Conservation (phyloP, 2,888 invertebrate genomes). For the Morpho achilles region DNA sequence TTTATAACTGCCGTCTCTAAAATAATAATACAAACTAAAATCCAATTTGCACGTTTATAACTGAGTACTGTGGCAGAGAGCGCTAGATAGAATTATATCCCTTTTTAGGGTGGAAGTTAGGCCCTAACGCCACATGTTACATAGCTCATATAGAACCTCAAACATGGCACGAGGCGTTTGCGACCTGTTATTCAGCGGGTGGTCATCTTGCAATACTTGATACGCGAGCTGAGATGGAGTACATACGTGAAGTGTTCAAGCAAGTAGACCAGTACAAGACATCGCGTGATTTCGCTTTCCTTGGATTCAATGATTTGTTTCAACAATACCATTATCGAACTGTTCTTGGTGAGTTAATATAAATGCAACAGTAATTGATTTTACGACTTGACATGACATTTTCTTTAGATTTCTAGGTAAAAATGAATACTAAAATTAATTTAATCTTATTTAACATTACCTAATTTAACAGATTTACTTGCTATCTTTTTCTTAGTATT, state of each 20-base stretch:
- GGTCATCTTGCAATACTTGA: constrained; percentile 43
- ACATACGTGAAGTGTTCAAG: constrained; percentile 39
- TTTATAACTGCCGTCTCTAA: no score
- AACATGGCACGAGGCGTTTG: constrained; percentile 43
- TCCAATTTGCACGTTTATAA: no score
- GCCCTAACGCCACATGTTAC: constrained; percentile 40
- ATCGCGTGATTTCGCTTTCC: constrained; percentile 42
- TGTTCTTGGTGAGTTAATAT: constrained; percentile 37
- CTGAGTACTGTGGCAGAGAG: no score
- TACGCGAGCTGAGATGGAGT: constrained; percentile 37
- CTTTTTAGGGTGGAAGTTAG: constrained; percentile 39
- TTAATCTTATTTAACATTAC: no score
- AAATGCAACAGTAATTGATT: no score
- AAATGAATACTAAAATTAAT: no score
- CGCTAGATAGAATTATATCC: background rate
- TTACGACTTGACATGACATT: no score
- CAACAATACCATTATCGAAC: constrained; percentile 44
- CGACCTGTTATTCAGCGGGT: constrained; percentile 42
- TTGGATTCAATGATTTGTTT: constrained; percentile 46
- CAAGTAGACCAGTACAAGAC: constrained; percentile 34
- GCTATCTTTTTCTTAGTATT: no score
- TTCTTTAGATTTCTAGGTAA: no score
- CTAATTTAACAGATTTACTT: no score
- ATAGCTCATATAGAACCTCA: constrained; percentile 43
- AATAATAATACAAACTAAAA: no score